Conservation (phyloP, 2,113 vertebrate species). For the Columba janthina region DNA sequence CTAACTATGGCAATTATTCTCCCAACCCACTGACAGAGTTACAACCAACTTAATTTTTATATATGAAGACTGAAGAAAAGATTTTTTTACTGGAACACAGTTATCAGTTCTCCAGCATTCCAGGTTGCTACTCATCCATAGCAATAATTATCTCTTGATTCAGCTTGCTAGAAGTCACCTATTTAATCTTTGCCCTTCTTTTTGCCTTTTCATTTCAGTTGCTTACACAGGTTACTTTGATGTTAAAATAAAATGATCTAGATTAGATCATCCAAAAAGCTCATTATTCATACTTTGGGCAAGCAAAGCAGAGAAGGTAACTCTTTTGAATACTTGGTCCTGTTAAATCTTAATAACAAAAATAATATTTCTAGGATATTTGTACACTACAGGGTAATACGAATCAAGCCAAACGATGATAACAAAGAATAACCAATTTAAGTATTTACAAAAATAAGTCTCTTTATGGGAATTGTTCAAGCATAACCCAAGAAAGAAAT, state of each 20-base stretch:
- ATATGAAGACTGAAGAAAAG: neutral
- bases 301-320: neutral
- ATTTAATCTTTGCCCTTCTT: neutral
- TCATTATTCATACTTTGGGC: neutral
- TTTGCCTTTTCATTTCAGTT: slow-evolving; percentile 10
- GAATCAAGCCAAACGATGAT: neutral
- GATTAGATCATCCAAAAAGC: neutral
- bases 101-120: neutral
- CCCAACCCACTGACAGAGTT: neutral
- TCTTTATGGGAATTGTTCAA: slow-evolving; percentile 32
- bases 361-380: neutral
- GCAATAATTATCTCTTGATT: neutral
- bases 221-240: neutral
- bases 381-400: neutral
- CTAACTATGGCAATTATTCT: neutral
- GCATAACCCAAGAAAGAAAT: slow-evolving; percentile 22
- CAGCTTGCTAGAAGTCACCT: neutral
- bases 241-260: neutral
- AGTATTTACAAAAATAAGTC: neutral
- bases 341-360: slow-evolving; percentile 32
- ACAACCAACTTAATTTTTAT: neutral
- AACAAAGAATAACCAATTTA: slow-evolving; percentile 15
- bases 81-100: neutral
- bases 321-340: neutral
- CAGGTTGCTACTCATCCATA: neutral